Conservation (phyloP, 2,113 vertebrate species). For the Meriones unguiculatus region DNA sequence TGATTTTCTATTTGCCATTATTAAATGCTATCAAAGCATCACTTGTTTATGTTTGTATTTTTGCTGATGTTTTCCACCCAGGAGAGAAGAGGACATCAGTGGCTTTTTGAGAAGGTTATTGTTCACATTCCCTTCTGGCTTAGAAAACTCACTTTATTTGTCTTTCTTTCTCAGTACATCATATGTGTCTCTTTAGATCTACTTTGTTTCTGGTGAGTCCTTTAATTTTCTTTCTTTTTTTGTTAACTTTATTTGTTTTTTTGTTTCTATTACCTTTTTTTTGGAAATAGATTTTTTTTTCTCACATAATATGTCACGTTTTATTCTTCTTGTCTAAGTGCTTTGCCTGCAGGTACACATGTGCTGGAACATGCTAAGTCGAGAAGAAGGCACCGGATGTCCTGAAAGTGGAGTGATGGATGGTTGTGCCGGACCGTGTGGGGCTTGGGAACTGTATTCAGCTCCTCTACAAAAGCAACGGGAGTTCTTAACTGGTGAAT, state of each 20-base stretch:
- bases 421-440: not conserved
- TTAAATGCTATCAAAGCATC: not conserved
- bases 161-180: not conserved
- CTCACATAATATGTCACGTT: not conserved
- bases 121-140: not conserved
- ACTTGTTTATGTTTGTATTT: not conserved
- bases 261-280: not conserved
- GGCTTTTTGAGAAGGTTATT: not conserved
- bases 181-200: not conserved
- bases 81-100: not conserved
- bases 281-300: not conserved
- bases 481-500: too few relatives aligned
- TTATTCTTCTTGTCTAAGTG: not conserved
- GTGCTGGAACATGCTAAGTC: not conserved
- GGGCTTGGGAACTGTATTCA: not conserved
- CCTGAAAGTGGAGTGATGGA: too few relatives aligned
- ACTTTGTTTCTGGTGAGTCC: not conserved
- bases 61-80: not conserved
- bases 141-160: conserved; percentile 3
- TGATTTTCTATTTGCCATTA: conserved; percentile 25
- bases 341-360: not conserved
- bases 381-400: not conserved
- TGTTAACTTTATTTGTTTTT: not conserved
- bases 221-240: not conserved
- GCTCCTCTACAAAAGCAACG: not conserved